Evolutionary conservation across 2,797 vertebrate species (phyloP).

Genomic region (Bufotes viridis): DNA sequence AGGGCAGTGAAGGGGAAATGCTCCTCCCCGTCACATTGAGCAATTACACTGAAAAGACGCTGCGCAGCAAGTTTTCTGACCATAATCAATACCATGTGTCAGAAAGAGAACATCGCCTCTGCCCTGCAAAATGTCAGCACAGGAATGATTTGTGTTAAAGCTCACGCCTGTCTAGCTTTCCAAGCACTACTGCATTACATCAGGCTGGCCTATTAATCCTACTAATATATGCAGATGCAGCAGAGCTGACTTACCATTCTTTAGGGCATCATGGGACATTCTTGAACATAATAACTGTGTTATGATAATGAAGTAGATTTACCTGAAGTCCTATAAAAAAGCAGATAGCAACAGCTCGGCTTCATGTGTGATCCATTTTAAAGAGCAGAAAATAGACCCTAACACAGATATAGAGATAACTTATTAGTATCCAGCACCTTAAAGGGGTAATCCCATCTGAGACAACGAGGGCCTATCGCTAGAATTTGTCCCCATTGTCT

Average conservation of each 20-base stretch:
- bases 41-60: not conserved
- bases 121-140: not conserved
- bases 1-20: not conserved
- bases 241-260: not conserved
- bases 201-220: not conserved
- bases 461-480: too few species aligned
- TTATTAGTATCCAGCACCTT: too few species aligned
- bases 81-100: slow-evolving; percentile 23
- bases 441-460: too few species aligned
- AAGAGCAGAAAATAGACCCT: too few species aligned
- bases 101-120: slow-evolving; percentile 2
- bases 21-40: slow-evolving; percentile 1
- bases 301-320: not conserved
- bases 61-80: slow-evolving; percentile 13
- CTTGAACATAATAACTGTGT: not conserved
- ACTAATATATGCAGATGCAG: not conserved
- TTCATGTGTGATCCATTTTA: too few species aligned
- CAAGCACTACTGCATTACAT: not conserved
- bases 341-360: not conserved
- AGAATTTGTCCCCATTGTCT: too few species aligned
- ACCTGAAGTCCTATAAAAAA: not conserved
- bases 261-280: not conserved
- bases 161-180: not conserved
- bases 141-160: not conserved
- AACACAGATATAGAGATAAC: too few species aligned